phyloP scores from a whole-genome alignment of 1,140 invertebrate species.

The Cryptotermes secundus region DNA sequence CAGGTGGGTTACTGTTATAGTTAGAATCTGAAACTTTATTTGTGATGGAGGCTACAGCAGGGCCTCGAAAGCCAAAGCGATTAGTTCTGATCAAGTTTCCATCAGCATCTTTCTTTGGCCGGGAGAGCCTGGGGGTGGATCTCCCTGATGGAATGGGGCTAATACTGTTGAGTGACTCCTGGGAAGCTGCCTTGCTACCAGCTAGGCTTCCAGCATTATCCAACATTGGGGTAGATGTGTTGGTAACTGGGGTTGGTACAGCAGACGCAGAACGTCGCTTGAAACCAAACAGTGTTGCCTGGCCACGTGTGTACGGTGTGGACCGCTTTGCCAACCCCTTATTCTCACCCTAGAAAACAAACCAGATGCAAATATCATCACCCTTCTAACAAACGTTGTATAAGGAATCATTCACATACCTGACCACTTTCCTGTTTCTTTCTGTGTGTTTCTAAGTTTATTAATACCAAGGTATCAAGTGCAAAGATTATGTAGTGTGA shows the following conservation, averaged over 20 bases:
- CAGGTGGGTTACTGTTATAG: not conserved
- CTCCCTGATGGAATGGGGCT: conserved; percentile 44
- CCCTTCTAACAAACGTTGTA: too few relatives aligned
- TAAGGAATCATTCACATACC: too few relatives aligned
- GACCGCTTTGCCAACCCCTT: conserved; percentile 5
- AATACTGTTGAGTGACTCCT: conserved; percentile 40
- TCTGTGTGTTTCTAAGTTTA: too few relatives aligned
- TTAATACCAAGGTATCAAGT: too few relatives aligned
- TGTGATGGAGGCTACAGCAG: conserved; percentile 32
- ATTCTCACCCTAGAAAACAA: conserved; percentile 25
- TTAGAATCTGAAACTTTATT: conserved; percentile 31
- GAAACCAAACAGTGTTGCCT: conserved; percentile 70
- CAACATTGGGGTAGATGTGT: not conserved
- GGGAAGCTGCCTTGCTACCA: conserved; percentile 40
- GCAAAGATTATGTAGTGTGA: too few relatives aligned
- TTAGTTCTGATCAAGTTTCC: conserved; percentile 47
- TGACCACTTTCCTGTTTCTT: too few relatives aligned
- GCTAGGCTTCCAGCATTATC: not conserved
- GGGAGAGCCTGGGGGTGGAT: conserved; percentile 52
- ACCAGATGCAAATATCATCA: not conserved
- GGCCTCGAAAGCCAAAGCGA: conserved; percentile 54
- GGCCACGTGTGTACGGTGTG: conserved; percentile 54
- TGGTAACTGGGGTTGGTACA: conserved; percentile 48
- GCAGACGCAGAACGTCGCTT: conserved; percentile 57
- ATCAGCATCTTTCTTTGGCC: conserved; percentile 53